Evolutionary conservation across 2,888 invertebrate genomes (phyloP).

Genomic region (Oligia latruncula): DNA sequence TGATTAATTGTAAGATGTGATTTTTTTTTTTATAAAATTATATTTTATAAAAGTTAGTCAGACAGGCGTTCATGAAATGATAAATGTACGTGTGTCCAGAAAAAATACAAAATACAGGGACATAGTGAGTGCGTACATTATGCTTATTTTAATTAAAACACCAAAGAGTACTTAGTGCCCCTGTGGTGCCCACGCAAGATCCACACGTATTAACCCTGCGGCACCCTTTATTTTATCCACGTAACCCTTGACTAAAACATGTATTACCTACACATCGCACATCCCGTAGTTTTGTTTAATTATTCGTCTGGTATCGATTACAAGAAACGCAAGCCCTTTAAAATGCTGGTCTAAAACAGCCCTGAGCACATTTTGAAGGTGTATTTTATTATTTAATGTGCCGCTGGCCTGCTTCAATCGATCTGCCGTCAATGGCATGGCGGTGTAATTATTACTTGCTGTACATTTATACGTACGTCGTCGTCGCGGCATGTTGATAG

Average conservation of each 20-base stretch:
- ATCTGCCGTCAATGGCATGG: constrained; percentile 72
- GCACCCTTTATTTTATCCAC: constrained; percentile 52
- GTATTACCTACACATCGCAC: constrained; percentile 55
- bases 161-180: constrained; percentile 30
- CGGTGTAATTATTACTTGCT: constrained; percentile 77
- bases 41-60: not conserved
- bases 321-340: constrained; percentile 65
- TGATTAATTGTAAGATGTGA: not conserved
- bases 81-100: not conserved
- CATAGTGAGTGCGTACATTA: not conserved
- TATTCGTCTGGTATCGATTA: constrained; percentile 78
- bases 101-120: constrained; percentile 4
- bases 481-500: constrained; percentile 64
- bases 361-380: constrained; percentile 73
- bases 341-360: constrained; percentile 70
- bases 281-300: constrained; percentile 69
- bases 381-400: constrained; percentile 73
- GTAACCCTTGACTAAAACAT: constrained; percentile 62
- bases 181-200: constrained; percentile 22
- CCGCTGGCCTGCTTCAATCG: constrained; percentile 73
- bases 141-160: constrained; percentile 47
- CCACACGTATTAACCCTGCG: constrained; percentile 37
- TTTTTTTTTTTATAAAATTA: not conserved
- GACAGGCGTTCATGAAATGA: not conserved
- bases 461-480: constrained; percentile 65